Percentiles rank a stretch among this genome's conserved stretches.
Conservation (phyloP, 2,113 vertebrate genomes). For the Rhea americana region DNA sequence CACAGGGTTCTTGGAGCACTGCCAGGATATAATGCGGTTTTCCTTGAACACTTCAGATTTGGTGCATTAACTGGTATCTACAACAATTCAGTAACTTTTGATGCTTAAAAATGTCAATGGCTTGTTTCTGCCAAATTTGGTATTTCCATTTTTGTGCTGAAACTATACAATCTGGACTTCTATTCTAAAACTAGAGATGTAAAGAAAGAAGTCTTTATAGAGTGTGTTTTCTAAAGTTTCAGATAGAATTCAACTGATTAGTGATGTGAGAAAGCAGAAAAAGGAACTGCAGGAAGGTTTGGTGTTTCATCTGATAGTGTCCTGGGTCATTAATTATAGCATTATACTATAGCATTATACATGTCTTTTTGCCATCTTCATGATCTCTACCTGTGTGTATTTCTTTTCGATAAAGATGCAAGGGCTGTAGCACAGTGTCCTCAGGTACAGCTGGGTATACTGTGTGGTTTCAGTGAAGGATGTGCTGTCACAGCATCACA, state of each 20-base stretch:
- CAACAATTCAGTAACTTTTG: not conserved
- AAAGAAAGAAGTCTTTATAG: not conserved
- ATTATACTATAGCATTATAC: not conserved
- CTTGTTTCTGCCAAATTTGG: not conserved
- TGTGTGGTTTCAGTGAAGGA: not conserved
- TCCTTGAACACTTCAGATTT: not conserved
- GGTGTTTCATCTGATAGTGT: not conserved
- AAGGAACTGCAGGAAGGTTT: not conserved
- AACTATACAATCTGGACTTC: fast-evolving
- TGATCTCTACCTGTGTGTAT: not conserved
- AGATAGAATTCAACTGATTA: not conserved
- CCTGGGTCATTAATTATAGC: not conserved
- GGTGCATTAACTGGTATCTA: not conserved
- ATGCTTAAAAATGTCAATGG: fast-evolving
- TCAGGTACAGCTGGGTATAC: not conserved
- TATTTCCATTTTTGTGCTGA: not conserved
- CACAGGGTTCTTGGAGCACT: not conserved
- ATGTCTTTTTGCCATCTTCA: not conserved
- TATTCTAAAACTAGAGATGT: not conserved
- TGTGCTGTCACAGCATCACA: not conserved
- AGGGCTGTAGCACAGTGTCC: not conserved
- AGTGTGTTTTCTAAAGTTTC: not conserved
- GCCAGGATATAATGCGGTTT: not conserved
- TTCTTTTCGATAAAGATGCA: not conserved
- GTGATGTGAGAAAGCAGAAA: not conserved